Evolutionary conservation across 2,113 vertebrate genomes (phyloP), one percentile per base, ranked within the genome.

Genomic region (Forbesichthys papilliferus): DNA sequence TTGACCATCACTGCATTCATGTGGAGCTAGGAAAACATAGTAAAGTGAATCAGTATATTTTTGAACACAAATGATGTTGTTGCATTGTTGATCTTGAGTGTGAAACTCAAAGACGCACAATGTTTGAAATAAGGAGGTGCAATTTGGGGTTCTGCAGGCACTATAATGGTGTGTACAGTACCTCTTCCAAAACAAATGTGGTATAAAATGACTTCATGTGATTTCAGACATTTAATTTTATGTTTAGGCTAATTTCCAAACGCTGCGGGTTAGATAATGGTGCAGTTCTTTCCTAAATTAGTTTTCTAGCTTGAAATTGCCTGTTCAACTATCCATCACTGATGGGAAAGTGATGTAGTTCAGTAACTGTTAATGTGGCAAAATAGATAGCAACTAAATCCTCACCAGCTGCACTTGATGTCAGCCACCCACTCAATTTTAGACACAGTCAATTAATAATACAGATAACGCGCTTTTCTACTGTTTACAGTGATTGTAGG

Each of bases 11-110:
- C 48, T 66, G 57, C 16, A 63, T 9, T 36, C 14, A 63, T 1
- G 49, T 42, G 68, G 55, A 76, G 60, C 71, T 71, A 36, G 47
- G 64, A 3, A 72, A 16, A 9, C 46, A 42, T 11, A 27, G 73
- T 65, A 77, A 9, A 70, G 10, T 3, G 68, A 52, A 1, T 3
- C 20, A 57, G 59, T 69, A 58, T 46, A 14, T 4, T 3, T 68
- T 55, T 73, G 7, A 74, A 71, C 64, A 72, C 62, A 78, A 61
- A 64, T 42, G 4, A 3, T 42, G 36, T 42, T 42, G 36, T 42
- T 42, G 7, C 36, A 42, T 6, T 3, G 7, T 42, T 42, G 36
- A 2, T 42, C 7, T 42, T 5, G 7, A 42, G 36, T 42, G 4
- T 42, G 36, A 42, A 42, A 42, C 36, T 8, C 36, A 42, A 42